Base-by-base conservation (phyloP, 1,140 invertebrate species). In the Helicorthomorpha holstii region DNA sequence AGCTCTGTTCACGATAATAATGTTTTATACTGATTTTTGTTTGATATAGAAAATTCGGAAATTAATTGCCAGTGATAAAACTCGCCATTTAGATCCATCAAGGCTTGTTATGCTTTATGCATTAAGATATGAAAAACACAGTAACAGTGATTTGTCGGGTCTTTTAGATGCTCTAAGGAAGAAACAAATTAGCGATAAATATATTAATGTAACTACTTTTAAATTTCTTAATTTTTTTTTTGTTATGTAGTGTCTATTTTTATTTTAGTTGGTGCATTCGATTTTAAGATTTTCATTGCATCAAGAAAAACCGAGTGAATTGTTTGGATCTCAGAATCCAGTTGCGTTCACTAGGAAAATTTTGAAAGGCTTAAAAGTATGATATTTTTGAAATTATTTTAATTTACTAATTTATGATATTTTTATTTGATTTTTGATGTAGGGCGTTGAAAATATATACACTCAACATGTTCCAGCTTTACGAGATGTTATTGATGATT, bases 381-480 rank as follows among this genome's bases (percentile, higher is more conserved):
- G 38, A 27, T 48, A 53, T 29, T 57, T 43, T 22, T 51, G 49
- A 53, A 25, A 52, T 52, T 47, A 46, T 34, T 34, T 34, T 16
- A 34, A 7, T 34, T 34, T 7, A 7, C 29, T 7, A 7, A 16
- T 7, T 34, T 7, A 7, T 34, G 29, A 34, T 34, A 16, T 34
- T 34, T 7, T 7, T 16, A 34, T 7, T 34, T 55, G 54, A 54
- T 48, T 57, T 54, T 55, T 64, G 58, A 21, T 29, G 69, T 85
- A 85, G 70, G 92, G 91, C 2, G 89, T 97, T 2, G 93, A 97
- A 65, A 98, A 97, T 70, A 89, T 97, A 56, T 97, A 93, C 63
- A 95, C 92, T 0, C 92, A 97, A 64, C 92, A 97, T 66, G 82
- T 79, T 16, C 91, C 92, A 0, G 64, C 92, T 12, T 61, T 98